A percentile compares a stretch with the other conserved stretches of the same genome.
Evolutionary conservation across 1,140 invertebrate genomes (phyloP).

Genomic region (Cataglyphis hispanica): DNA sequence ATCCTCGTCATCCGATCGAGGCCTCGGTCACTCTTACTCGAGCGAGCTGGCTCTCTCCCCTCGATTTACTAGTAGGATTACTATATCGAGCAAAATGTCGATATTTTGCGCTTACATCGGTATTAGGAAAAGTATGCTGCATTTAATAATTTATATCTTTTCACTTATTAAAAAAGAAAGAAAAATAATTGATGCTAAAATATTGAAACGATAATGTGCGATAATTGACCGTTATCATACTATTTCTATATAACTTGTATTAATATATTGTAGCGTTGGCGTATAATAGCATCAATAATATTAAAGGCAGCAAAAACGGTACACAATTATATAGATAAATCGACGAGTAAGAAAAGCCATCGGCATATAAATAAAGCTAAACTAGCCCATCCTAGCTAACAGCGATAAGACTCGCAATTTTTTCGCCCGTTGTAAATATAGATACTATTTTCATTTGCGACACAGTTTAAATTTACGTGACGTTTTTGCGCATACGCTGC

Average conservation of each 20-base stretch:
- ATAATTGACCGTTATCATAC: constrained; percentile 9
- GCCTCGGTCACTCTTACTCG: constrained; percentile 49
- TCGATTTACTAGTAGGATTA: constrained; percentile 13
- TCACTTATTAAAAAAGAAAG: background rate
- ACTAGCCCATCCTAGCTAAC: background rate
- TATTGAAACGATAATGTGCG: background rate
- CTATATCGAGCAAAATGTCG: constrained; percentile 23
- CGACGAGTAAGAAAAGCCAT: background rate
- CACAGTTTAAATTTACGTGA: background rate
- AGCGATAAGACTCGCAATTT: background rate
- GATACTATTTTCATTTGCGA: background rate
- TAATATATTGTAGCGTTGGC: background rate
- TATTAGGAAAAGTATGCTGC: background rate
- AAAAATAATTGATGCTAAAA: background rate
- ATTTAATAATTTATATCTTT: constrained; percentile 30
- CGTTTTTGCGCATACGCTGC: constrained; percentile 12
- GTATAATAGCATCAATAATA: background rate
- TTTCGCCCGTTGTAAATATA: background rate
- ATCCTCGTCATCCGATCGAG: constrained; percentile 40
- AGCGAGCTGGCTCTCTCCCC: constrained; percentile 22
- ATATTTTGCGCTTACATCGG: background rate
- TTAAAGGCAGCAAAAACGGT: background rate
- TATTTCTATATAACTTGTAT: background rate
- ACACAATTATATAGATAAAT: background rate
- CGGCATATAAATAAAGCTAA: background rate